Evolutionary conservation across 2,113 vertebrate species (phyloP), one percentile per base, ranked within the genome.

Genomic region (Bostrychus sinensis): DNA sequence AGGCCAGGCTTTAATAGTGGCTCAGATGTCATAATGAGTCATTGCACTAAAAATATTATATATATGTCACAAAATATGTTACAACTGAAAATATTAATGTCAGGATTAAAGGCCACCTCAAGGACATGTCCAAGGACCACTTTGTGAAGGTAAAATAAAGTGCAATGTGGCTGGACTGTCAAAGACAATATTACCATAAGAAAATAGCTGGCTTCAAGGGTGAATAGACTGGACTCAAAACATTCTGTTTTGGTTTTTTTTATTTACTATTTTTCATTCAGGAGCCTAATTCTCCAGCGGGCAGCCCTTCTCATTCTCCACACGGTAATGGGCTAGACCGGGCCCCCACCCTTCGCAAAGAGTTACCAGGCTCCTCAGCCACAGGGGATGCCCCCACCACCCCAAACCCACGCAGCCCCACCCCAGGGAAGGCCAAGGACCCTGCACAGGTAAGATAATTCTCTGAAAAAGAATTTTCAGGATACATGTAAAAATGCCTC

Each of bases 231-330:
- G 2, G 23, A 68, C 60, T 13, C 38, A 10, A 53, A 43, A 11
- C 3, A 39, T 14, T 60, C 60, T 28, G 55, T 7, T 65, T 34
- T 71, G 3, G 43, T 43, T 76, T 51, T 38, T 46, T 46, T 48
- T 25, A 25, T 26, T 48, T 48, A 12, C 45, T 26, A 25, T 48
- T 48, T 25, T 48, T 72, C 28, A 7, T 58, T 42, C 65, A 96
- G 95, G 95, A 95, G 45, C 92, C 94, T 0, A 84, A 91, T 38
- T 96, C 94, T 1, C 94, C 95, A 19, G 81, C 88, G 0, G 67
- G 91, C 67, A 96, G 93, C 79, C 93, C 93, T 0, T 26, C 82
- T 2, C 75, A 25, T 16, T 83, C 90, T 0, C 91, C 94, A 1
- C 79, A 90, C 4, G 91, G 84, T 7, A 93, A 91, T 3, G 92